A percentile compares a stretch with the other conserved stretches of the same genome.
These are phyloP conservation scores for Pachymerium ferrugineum DNA, from an alignment of 2,888 invertebrate species.

Conservation along the genomic window DNA sequence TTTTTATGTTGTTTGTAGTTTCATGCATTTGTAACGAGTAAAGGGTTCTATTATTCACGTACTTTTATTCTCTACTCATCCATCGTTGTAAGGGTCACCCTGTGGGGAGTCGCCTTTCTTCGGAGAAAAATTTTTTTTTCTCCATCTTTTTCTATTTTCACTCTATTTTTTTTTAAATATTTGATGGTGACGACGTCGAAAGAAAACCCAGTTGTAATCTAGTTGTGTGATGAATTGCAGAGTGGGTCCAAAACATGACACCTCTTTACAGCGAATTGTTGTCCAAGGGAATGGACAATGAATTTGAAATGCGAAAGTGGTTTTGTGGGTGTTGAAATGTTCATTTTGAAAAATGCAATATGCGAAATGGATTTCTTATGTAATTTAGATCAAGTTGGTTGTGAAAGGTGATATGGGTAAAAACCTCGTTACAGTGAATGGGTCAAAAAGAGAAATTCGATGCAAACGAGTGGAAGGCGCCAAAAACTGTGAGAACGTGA, in stretches of 20 bases:
- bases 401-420: neutral
- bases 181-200: neutral
- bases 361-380: neutral
- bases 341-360: neutral
- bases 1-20: neutral
- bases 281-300: neutral
- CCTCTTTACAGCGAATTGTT: neutral
- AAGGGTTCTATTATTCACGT: neutral
- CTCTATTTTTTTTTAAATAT: neutral
- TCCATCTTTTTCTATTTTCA: neutral
- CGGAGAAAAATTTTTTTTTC: neutral
- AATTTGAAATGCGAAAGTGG: neutral
- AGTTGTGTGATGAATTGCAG: slow-evolving; percentile 4
- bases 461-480: neutral
- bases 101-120: neutral
- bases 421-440: neutral
- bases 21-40: neutral
- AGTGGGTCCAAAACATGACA: neutral
- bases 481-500: neutral
- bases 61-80: neutral
- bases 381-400: neutral
- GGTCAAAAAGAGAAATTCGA: neutral
- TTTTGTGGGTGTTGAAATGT: neutral
- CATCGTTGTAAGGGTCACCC: slow-evolving; percentile 7
- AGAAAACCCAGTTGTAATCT: neutral